Evolutionary conservation across 2,113 vertebrate species (phyloP).

Genomic region (Grallaria varia): DNA sequence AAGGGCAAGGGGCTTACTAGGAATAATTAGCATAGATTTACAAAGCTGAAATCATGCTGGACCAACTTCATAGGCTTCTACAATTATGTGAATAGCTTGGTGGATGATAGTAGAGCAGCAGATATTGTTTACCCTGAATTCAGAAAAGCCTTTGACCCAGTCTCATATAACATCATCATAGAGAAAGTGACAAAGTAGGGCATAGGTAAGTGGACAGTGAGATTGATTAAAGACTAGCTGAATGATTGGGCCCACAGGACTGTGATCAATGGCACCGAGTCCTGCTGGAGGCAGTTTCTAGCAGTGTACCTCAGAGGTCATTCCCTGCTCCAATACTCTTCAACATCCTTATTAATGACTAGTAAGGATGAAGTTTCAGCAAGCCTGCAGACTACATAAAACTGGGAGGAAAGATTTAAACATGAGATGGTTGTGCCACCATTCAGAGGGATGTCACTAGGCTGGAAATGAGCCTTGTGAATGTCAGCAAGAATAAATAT

Average conservation of each 20-base stretch:
- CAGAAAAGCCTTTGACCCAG: not conserved
- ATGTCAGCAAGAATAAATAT: not conserved
- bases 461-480: not conserved
- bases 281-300: not conserved
- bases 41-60: accelerated
- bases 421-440: not conserved
- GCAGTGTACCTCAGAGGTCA: not conserved
- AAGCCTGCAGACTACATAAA: not conserved
- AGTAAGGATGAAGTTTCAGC: not conserved
- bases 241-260: not conserved
- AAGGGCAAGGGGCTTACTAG: not conserved
- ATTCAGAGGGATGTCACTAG: not conserved
- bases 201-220: not conserved
- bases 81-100: not conserved
- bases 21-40: not conserved
- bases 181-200: not conserved
- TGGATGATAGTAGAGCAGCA: not conserved
- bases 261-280: not conserved
- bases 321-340: not conserved
- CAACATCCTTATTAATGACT: not conserved
- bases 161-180: not conserved
- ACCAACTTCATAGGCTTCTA: not conserved
- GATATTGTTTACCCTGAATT: not conserved
- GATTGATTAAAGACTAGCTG: not conserved
- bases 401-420: not conserved